Conservation (phyloP, 2,797 vertebrate genomes). For the Megaceryle alcyon region DNA sequence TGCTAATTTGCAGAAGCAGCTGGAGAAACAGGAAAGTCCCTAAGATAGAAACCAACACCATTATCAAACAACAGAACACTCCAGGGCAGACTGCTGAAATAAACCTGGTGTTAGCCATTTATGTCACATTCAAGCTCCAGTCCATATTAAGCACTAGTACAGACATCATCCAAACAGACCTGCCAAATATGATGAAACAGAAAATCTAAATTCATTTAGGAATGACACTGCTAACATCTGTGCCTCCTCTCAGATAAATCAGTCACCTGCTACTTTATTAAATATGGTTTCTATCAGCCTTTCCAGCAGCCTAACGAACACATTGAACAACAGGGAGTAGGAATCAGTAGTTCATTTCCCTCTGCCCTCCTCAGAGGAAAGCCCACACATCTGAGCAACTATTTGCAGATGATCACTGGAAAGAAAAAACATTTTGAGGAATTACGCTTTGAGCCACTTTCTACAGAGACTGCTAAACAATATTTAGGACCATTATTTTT, state of each 20-base stretch:
- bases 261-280: not conserved
- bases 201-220: not conserved
- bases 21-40: not conserved
- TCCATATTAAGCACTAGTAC: not conserved
- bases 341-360: not conserved
- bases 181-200: not conserved
- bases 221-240: not conserved
- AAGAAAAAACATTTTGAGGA: constrained; percentile 14
- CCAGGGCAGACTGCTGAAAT: not conserved
- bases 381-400: constrained; percentile 7
- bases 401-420: not conserved
- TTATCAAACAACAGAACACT: not conserved
- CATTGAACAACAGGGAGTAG: not conserved
- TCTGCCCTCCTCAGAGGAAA: not conserved
- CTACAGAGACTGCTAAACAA: not conserved
- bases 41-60: not conserved
- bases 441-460: not conserved
- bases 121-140: not conserved
- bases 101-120: not conserved
- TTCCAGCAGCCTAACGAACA: not conserved
- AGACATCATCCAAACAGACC: not conserved
- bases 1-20: not conserved
- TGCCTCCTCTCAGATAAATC: not conserved
- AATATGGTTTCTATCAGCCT: not conserved
- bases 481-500: constrained; percentile 12